Evolutionary conservation across 2,113 vertebrate species (phyloP), one percentile per base, ranked within the genome.

Genomic region (Eolophus roseicapilla): DNA sequence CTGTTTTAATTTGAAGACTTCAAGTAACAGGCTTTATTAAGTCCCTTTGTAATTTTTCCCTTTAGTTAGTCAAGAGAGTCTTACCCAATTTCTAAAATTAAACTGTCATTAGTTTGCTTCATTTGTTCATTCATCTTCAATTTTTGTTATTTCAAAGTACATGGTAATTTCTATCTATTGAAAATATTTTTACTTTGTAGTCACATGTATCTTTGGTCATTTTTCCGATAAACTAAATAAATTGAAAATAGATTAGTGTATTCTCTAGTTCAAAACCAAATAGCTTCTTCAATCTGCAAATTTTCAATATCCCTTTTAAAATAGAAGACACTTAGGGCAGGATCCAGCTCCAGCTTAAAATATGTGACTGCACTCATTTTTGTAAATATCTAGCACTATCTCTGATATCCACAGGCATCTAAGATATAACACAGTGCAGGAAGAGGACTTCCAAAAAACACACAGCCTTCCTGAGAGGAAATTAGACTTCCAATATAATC

Each of bases 241-340:
- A 85, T 4, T 35, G 16, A 43, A 39, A 73, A 79, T 49, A 9
- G 2, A 21, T 88, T 55, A 55, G 8, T 18, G 52, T 88, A 77
- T 83, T 63, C 46, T 81, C 15, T 67, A 90, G 86, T 70, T 83
- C 10, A 81, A 77, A 90, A 88, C 63, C 16, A 76, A 23, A 43
- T 17, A 50, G 8, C 13, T 88, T 83, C 63, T 90, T 14, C 19
- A 41, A 41, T n/a, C 47, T 65, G 10, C 10, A 53, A 13, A 29
- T 82, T 90, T 95, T 86, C n/a, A 83, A 27, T 17, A 83, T 55
- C 25, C 23, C 3, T 59, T 92, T 92, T 68, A 83, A 95, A 92
- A 55, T 1, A 70, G 4, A 74, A 49, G 39, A 57, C 16, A 52
- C 12, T 4, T 79, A 37, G 8, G 7, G 18, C 5, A 76, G 31